Percentiles rank a stretch among this genome's conserved stretches.
These are phyloP conservation scores for Eulemur mongoz DNA, from an alignment of 2,797 vertebrate genomes.

Conservation along the genomic window DNA sequence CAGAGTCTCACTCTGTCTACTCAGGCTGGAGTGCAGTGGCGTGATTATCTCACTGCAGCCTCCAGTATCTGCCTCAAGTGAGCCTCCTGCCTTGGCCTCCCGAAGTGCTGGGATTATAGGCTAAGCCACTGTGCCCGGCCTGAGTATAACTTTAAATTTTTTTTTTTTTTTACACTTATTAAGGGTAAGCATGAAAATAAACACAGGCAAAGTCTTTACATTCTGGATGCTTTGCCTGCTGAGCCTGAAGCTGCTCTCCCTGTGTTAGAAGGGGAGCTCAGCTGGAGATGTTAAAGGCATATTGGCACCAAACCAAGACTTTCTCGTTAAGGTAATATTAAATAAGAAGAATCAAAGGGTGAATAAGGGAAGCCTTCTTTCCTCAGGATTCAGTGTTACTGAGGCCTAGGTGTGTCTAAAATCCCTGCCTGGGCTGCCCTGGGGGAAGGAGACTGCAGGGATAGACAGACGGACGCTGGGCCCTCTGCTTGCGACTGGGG, in stretches of 20 bases:
- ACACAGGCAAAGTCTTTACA: neutral
- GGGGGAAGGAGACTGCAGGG: neutral
- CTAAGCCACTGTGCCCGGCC: neutral
- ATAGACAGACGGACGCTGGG: too few relatives aligned
- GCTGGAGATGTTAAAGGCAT: accelerated
- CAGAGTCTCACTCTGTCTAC: neutral
- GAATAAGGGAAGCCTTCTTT: neutral
- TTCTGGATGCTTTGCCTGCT: neutral
- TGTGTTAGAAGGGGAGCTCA: neutral
- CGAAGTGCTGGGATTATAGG: neutral
- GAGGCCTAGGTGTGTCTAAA: neutral
- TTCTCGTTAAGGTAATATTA: neutral
- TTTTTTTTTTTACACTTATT: neutral
- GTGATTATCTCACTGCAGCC: neutral
- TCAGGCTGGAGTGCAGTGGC: neutral
- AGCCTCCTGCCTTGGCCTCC: neutral
- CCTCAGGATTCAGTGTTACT: neutral
- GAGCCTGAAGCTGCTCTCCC: neutral
- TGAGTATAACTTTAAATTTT: too few relatives aligned
- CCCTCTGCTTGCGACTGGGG: neutral
- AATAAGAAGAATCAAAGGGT: neutral
- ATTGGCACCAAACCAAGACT: neutral
- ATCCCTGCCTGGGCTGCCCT: too few relatives aligned
- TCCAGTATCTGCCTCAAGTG: neutral
- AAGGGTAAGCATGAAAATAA: neutral